Evolutionary conservation across 2,888 invertebrate species (phyloP).

Genomic region (Monochamus alternatus): DNA sequence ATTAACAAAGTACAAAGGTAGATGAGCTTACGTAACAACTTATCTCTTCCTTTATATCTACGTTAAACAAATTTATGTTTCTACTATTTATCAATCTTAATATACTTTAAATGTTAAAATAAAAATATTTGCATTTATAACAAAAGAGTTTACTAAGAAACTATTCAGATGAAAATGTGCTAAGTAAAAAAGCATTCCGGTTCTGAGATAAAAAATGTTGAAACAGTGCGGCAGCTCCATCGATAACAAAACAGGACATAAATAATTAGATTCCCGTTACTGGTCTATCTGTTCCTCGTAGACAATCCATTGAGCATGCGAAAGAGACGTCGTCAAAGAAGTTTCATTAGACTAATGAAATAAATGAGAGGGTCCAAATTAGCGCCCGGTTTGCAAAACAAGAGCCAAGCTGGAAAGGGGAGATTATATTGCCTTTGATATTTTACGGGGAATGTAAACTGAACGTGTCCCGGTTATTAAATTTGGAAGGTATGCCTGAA

Average conservation of each 20-base stretch:
- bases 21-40: too few relatives aligned
- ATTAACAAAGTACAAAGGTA: too few relatives aligned
- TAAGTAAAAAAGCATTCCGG: too few relatives aligned
- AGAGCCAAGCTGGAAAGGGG: slow-evolving; percentile 56
- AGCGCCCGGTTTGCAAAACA: slow-evolving; percentile 65
- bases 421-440: slow-evolving; percentile 63
- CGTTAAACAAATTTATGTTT: too few relatives aligned
- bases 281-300: slow-evolving; percentile 40
- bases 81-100: too few relatives aligned
- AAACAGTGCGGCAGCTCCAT: neutral
- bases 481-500: slow-evolving; percentile 59
- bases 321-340: slow-evolving; percentile 64
- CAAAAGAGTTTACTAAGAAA: too few relatives aligned
- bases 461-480: slow-evolving; percentile 64
- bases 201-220: too few relatives aligned
- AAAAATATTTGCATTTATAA: too few relatives aligned
- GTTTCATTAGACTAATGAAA: slow-evolving; percentile 66
- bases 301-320: slow-evolving; percentile 56
- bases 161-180: too few relatives aligned
- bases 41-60: too few relatives aligned
- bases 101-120: too few relatives aligned
- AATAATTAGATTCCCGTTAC: slow-evolving; percentile 29
- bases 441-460: slow-evolving; percentile 60
- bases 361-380: slow-evolving; percentile 66
- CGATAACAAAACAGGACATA: neutral